Evolutionary conservation across 2,113 vertebrate species (phyloP).

Genomic region (Prietella phreatophila): DNA sequence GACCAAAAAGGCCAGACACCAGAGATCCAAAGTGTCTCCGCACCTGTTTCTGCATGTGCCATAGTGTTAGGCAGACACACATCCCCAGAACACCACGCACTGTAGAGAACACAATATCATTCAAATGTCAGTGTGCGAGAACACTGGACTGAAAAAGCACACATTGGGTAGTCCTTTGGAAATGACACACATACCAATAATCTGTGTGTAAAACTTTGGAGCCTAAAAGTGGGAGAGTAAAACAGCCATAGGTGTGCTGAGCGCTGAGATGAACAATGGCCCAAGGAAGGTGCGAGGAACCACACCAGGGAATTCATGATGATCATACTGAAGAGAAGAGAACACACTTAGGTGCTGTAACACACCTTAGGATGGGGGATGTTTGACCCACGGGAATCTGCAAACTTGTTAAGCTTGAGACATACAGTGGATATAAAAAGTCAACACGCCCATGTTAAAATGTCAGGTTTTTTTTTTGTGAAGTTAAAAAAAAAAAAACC

Average conservation of each 20-base stretch:
- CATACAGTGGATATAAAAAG: neutral
- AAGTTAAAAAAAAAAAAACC: neutral
- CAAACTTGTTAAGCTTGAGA: neutral
- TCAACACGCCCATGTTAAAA: no score
- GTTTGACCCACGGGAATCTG: neutral
- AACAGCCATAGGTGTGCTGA: conserved; percentile 79
- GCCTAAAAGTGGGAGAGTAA: conserved; percentile 73
- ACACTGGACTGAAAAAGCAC: neutral
- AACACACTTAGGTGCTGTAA: neutral
- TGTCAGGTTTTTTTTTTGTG: no score
- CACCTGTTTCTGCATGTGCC: conserved; percentile 85
- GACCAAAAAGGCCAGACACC: conserved; percentile 81
- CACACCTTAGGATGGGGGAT: neutral
- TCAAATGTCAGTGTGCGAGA: neutral
- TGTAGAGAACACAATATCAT: conserved; percentile 60
- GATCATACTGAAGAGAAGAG: conserved; percentile 84
- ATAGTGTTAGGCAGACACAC: conserved; percentile 78
- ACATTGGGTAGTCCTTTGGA: neutral
- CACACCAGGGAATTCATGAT: conserved; percentile 92
- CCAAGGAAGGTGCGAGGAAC: conserved; percentile 93
- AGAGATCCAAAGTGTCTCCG: conserved; percentile 84
- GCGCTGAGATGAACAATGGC: conserved; percentile 77
- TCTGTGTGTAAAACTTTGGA: conserved; percentile 86
- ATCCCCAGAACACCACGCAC: conserved; percentile 84
- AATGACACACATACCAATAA: conserved; percentile 56